phyloP scores from a whole-genome alignment of 2,113 vertebrate species.

The Cynocephalus volans region DNA sequence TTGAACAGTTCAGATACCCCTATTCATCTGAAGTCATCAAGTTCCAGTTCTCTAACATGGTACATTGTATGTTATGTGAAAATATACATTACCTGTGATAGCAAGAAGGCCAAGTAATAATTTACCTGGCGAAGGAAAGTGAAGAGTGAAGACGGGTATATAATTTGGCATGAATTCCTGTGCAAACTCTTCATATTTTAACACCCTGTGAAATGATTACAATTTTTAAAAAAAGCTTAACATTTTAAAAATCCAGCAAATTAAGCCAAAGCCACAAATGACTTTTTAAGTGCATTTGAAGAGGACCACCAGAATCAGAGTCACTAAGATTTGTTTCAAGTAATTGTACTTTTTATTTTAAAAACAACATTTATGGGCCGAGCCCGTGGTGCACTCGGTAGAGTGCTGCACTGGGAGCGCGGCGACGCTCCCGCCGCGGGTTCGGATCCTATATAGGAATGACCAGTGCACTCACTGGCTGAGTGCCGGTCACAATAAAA shows the following conservation, averaged over 20 bases:
- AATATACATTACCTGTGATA: not conserved
- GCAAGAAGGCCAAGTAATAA: not conserved
- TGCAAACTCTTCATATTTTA: not conserved
- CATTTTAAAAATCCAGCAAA: not conserved
- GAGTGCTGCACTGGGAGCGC: too few relatives aligned
- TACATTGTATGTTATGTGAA: not conserved
- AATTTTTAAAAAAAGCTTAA: not conserved
- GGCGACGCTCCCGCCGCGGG: too few relatives aligned
- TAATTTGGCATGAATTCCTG: not conserved
- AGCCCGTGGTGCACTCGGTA: too few relatives aligned
- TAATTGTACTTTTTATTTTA: not conserved
- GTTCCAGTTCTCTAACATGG: not conserved
- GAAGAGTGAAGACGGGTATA: not conserved
- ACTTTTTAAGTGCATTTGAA: constrained; percentile 30
- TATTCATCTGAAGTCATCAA: not conserved
- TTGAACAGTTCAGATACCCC: not conserved
- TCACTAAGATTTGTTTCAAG: not conserved
- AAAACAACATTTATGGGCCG: constrained; percentile 17
- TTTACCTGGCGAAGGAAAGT: not conserved
- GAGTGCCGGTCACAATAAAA: too few relatives aligned
- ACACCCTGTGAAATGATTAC: not conserved
- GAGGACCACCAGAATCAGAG: not conserved
- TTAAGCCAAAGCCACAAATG: not conserved
- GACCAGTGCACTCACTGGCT: too few relatives aligned
- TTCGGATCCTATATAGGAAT: too few relatives aligned